Conservation (phyloP, 2,113 vertebrate species). For the Trichomycterus rosablanca region DNA sequence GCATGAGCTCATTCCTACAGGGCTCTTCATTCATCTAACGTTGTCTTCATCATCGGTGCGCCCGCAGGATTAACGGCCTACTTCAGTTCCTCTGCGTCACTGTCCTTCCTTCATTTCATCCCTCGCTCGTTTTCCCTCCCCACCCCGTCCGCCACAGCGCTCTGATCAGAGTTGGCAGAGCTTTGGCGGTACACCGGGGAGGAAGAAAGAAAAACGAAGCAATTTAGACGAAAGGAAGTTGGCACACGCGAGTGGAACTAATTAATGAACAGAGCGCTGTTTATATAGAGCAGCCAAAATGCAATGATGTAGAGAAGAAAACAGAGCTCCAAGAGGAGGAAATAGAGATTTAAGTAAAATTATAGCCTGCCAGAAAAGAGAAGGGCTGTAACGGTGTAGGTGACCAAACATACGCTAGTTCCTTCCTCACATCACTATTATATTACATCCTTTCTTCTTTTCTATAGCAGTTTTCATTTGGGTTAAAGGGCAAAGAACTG, state of each 20-base stretch:
- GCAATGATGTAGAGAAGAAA: too few species aligned
- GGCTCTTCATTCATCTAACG: slow-evolving; percentile 51
- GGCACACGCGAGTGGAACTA: slow-evolving; percentile 55
- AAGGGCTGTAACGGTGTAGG: slow-evolving; percentile 33
- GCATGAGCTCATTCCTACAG: slow-evolving; percentile 35
- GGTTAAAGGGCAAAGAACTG: too few species aligned
- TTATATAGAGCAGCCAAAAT: slow-evolving; percentile 56
- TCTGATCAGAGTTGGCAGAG: slow-evolving; percentile 30
- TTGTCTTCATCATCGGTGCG: slow-evolving; percentile 28
- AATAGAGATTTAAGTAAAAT: slow-evolving; percentile 52
- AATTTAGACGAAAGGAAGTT: slow-evolving; percentile 43
- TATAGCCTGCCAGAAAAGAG: slow-evolving; percentile 51
- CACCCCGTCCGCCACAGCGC: slow-evolving; percentile 25
- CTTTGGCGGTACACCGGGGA: slow-evolving; percentile 28
- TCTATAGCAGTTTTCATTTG: slow-evolving; percentile 29
- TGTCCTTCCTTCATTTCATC: slow-evolving; percentile 29
- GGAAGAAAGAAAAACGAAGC: slow-evolving; percentile 4
- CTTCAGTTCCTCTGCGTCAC: slow-evolving; percentile 49
- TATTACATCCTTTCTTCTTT: too few species aligned
- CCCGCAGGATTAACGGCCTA: slow-evolving; percentile 53
- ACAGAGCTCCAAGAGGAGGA: slow-evolving; percentile 28
- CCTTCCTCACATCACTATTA: not conserved
- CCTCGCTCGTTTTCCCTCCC: slow-evolving; percentile 10
- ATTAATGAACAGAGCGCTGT: slow-evolving; percentile 59
- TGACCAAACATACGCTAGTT: slow-evolving; percentile 11